These are phyloP conservation scores for Nyctibius bracteatus DNA, from an alignment of 2,113 vertebrate species.

Conservation along the genomic window DNA sequence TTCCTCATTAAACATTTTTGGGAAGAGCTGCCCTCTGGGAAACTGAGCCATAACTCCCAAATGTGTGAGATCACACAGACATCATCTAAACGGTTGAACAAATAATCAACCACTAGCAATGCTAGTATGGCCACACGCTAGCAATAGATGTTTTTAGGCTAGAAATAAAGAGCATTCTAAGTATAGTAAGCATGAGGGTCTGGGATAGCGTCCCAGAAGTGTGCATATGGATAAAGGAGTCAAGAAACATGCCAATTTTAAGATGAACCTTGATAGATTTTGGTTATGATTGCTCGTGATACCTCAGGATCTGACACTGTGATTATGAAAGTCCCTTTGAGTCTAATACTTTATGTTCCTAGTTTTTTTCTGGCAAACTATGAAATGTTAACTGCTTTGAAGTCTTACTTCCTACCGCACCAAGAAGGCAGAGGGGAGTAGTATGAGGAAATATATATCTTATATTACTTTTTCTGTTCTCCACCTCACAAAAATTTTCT, in stretches of 20 bases:
- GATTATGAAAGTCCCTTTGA: not conserved
- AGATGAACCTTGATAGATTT: not conserved
- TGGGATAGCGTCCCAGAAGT: not conserved
- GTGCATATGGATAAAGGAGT: not conserved
- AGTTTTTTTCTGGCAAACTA: not conserved
- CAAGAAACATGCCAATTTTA: not conserved
- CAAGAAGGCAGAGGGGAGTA: not conserved
- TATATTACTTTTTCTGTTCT: not conserved
- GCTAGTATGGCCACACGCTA: not conserved
- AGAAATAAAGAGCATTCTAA: not conserved
- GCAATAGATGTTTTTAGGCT: accelerated
- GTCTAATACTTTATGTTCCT: not conserved
- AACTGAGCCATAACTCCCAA: not conserved
- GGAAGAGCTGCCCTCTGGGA: not conserved
- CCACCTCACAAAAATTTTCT: not conserved
- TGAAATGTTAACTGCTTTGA: not conserved
- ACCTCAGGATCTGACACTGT: not conserved
- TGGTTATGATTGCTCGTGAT: not conserved
- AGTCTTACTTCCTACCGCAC: not conserved
- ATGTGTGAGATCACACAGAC: not conserved
- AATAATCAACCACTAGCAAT: not conserved
- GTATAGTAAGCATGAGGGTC: not conserved
- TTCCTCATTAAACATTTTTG: not conserved
- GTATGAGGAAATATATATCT: not conserved
- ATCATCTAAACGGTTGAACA: not conserved